Evolutionary conservation across 2,888 invertebrate genomes (phyloP).

Genomic region (Temnothorax rugatulus): DNA sequence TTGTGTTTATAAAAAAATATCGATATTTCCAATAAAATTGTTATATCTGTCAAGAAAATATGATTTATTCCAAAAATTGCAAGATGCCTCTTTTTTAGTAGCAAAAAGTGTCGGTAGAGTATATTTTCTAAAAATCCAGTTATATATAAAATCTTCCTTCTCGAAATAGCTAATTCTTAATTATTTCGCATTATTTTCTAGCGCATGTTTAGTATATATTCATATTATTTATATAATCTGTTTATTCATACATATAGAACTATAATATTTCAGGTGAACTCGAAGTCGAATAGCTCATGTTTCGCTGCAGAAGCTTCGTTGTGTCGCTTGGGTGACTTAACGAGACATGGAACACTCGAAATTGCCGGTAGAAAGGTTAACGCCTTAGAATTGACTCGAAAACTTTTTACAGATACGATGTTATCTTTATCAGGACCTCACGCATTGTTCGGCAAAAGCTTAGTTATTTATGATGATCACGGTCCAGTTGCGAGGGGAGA

Average conservation of each 20-base stretch:
- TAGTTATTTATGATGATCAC: constrained; percentile 95
- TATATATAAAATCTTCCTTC: not conserved
- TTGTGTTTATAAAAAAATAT: not conserved
- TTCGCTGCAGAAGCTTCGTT: constrained; percentile 88
- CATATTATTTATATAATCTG: not conserved
- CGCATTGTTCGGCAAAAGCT: constrained; percentile 92
- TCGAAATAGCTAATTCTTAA: not conserved
- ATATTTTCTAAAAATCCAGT: not conserved
- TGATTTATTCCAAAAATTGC: not conserved
- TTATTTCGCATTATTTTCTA: not conserved
- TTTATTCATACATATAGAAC: not conserved
- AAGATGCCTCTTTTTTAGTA: not conserved
- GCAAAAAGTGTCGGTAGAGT: not conserved
- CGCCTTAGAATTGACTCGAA: constrained; percentile 90
- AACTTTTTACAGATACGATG: constrained; percentile 92
- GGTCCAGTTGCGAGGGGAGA: constrained; percentile 96
- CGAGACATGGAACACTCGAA: constrained; percentile 90
- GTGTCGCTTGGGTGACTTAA: constrained; percentile 93
- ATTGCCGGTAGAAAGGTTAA: constrained; percentile 92
- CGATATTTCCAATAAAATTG: not conserved
- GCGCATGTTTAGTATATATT: not conserved
- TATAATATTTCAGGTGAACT: constrained; percentile 86
- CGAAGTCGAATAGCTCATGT: constrained; percentile 89
- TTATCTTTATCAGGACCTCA: constrained; percentile 92
- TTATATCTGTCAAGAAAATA: not conserved